Base-by-base conservation (phyloP, 2,113 vertebrate genomes). In the Megalops atlanticus region DNA sequence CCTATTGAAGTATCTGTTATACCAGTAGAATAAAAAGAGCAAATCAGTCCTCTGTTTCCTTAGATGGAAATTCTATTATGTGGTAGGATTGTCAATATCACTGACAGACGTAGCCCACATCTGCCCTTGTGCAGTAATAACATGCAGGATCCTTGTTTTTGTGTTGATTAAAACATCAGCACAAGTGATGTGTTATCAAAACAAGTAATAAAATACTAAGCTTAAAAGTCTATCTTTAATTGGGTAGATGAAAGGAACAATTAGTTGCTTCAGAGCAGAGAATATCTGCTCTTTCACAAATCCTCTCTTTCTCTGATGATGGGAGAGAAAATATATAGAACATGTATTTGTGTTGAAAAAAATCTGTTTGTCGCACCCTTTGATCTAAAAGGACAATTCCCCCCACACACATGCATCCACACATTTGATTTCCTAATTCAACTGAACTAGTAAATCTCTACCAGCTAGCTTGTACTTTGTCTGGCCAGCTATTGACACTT, bases 231-330 rank as follows among this genome's bases (percentile, higher is more conserved):
- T 84, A 82, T 76, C 89, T 92, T 91, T 92, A 91, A 91, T 91
- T 91, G 91, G 87, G 82, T 78, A 88, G 91, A 92, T 92, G 89
- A 91, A 92, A 92, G 88, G 80, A 86, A 88, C 86, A 89, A 92
- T 92, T 91, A 92, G 89, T 88, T 91, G 80, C 82, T 84, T 78
- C 89, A 86, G 76, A 90, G 82, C 87, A 76, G 85, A 86, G 82
- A 85, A 82, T 82, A 54, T 88, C 82, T 49, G 78, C 83, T 85
- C 85, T 52, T 81, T 76, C 68, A 80, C 35, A 74, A 84, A 81
- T 87, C 72, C 85, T 77, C 77, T 86, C 83, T 41, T 85, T 74
- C 83, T 85, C 70, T 83, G 84, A 88, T 88, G 86, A 84, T 75
- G 58, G 77, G 83, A 84, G 89, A 16, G 45, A 76, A 64, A 84